Base-by-base conservation (phyloP, 2,113 vertebrate genomes). In the Oceanites oceanicus region DNA sequence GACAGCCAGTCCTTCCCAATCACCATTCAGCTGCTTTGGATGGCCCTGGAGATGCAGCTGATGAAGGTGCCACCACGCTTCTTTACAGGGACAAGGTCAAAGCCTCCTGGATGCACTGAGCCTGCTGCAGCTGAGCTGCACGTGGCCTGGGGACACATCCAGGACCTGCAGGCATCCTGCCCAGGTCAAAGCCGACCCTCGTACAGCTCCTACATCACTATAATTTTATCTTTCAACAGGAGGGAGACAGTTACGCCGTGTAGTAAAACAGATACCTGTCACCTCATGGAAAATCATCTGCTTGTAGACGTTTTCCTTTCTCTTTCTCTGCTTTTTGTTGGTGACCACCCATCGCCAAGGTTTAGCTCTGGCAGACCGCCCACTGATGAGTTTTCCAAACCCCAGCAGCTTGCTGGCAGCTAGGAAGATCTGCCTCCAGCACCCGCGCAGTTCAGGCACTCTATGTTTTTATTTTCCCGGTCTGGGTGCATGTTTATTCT, bases 341-440 rank as follows among this genome's bases (percentile, higher is more conserved):
- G 96, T 98, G 98, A 96, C 98, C 98, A 99, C 98, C 98, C 98
- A 95, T 98, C 94, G 90, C 97, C 93, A 42, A 96, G 88, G 30
- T 58, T 50, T 29, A 52, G 67, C 96, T 94, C 95, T 95, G 92
- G 92, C 93, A 94, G n/a, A 36, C 59, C 62, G 91, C 93, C 84
- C 86, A 38, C 93, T 98, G 98, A 99, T 99, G 98, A 98, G 96
- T 99, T 99, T 99, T 98, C 98, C 99, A 98, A 98, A 96, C 88
- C 80, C 47, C 94, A 62, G 95, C 92, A 63, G 81, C 95, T 67
- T 6, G 55, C 90, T 97, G 96, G 97, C 82, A 95, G 93, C 86
- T 92, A 53, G 30, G 97, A 53, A 40, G 25, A 83, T 63, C 88
- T 71, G 55, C 72, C 72, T 29, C 77, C 21, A 45, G 82, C 71